Conservation (phyloP, 2,888 invertebrate species). For the Teinopalpus imperialis region DNA sequence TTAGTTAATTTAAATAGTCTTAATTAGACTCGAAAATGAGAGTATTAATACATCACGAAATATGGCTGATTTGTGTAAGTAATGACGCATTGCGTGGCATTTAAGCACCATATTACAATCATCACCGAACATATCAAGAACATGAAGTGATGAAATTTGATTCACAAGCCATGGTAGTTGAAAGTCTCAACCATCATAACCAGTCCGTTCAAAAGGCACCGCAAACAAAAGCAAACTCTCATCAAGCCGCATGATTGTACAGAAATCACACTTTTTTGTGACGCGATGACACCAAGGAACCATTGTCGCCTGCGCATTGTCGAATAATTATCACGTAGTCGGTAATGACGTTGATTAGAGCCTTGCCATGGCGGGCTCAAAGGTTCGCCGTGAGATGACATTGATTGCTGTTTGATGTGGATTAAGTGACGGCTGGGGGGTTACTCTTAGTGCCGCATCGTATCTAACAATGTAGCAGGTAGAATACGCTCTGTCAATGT, state of each 20-base stretch:
- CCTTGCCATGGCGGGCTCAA: constrained; percentile 1
- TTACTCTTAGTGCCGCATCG: neutral
- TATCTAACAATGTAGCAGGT: constrained; percentile 4
- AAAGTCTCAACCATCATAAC: neutral
- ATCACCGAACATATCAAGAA: too few species aligned
- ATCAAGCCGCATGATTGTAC: constrained; percentile 27
- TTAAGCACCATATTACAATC: too few species aligned
- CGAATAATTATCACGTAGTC: constrained; percentile 16
- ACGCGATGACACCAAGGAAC: constrained; percentile 32
- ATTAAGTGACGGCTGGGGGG: constrained; percentile 9
- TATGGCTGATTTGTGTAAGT: too few species aligned
- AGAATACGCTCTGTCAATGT: constrained; percentile 1
- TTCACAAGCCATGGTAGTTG: neutral
- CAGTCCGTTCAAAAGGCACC: constrained; percentile 9
- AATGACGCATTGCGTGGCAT: too few species aligned
- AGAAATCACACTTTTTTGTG: constrained; percentile 25
- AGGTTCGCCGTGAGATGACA: constrained; percentile 5
- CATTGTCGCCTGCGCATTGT: constrained; percentile 30
- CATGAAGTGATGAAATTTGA: too few species aligned
- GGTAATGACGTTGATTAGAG: constrained; percentile 26
- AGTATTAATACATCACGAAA: too few species aligned
- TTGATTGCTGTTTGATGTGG: constrained; percentile 15
- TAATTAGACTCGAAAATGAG: too few species aligned
- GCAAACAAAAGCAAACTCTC: constrained; percentile 27
- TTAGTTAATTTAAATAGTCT: too few species aligned